These are phyloP conservation scores for Plagodis pulveraria DNA, from an alignment of 2,888 invertebrate genomes.

Conservation along the genomic window DNA sequence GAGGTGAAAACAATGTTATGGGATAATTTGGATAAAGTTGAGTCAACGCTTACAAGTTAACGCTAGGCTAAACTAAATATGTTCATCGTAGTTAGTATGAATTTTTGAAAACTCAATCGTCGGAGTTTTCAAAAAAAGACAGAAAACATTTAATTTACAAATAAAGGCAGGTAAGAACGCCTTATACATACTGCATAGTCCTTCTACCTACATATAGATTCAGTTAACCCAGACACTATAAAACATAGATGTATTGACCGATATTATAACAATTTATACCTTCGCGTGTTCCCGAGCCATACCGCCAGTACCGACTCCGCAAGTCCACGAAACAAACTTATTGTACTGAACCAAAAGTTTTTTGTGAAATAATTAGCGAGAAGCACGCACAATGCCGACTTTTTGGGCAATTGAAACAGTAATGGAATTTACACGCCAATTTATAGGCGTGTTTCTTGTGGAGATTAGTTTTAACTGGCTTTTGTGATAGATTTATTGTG, in stretches of 20 bases:
- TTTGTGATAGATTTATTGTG: conserved; percentile 23
- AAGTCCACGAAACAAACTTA: conserved; percentile 14
- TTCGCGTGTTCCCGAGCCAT: conserved; percentile 35
- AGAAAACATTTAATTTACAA: too few relatives aligned
- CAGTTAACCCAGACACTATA: conserved; percentile 32
- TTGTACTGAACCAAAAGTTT: conserved; percentile 26
- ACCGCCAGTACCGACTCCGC: conserved; percentile 8
- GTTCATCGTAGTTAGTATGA: too few relatives aligned
- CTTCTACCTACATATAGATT: conserved; percentile 11
- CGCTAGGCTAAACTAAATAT: too few relatives aligned
- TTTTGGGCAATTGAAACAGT: conserved; percentile 39
- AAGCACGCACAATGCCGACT: conserved; percentile 36
- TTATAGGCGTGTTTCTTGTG: conserved; percentile 26
- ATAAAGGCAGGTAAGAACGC: too few relatives aligned
- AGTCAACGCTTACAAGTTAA: too few relatives aligned
- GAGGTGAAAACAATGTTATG: too few relatives aligned
- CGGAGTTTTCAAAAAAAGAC: too few relatives aligned
- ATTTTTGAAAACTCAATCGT: too few relatives aligned
- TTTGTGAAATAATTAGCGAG: conserved; percentile 39
- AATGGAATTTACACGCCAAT: conserved; percentile 34
- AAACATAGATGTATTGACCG: conserved; percentile 36
- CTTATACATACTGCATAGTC: neutral
- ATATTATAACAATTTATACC: conserved; percentile 41
- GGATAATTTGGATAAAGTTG: too few relatives aligned
- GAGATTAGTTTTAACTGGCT: conserved; percentile 30